A percentile compares a stretch with the other conserved stretches of the same genome.
Evolutionary conservation across 2,113 vertebrate species (phyloP).

Genomic region (Vimba vimba): DNA sequence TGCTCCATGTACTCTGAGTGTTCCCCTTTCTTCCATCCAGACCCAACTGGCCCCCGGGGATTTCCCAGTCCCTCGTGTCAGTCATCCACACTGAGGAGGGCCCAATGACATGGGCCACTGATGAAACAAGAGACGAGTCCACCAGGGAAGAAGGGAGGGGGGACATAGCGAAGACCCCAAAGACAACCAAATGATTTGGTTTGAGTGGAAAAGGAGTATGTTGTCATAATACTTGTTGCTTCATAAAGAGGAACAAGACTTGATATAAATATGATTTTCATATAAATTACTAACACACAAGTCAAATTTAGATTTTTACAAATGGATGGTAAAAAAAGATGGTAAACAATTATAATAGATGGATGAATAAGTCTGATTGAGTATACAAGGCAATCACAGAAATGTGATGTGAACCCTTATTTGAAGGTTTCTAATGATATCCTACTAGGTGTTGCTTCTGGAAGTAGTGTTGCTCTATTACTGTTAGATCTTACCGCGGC

Average conservation of each 20-base stretch:
- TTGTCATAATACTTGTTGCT: background rate
- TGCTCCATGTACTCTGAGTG: conserved; percentile 48
- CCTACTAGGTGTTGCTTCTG: background rate
- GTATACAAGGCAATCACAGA: background rate
- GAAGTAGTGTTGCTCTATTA: background rate
- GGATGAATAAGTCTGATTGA: background rate
- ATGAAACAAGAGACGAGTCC: conserved; percentile 51
- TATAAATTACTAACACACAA: background rate
- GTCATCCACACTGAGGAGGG: conserved; percentile 60
- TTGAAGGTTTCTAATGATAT: background rate
- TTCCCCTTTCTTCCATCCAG: conserved; percentile 61
- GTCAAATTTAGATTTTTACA: background rate
- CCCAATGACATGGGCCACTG: conserved; percentile 45
- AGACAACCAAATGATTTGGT: background rate
- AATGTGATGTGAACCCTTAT: background rate
- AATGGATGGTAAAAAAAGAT: background rate
- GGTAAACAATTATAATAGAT: background rate
- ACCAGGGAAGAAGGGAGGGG: background rate
- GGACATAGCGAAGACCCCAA: background rate
- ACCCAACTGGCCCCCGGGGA: conserved; percentile 59
- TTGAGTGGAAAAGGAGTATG: conserved; percentile 30
- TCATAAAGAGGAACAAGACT: background rate
- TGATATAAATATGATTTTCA: background rate
- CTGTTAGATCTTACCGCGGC: background rate
- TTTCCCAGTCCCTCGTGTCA: conserved; percentile 67